Evolutionary conservation across 2,888 invertebrate species (phyloP), one percentile per base, ranked within the genome.

Genomic region (Dasysyrphus albostriatus): DNA sequence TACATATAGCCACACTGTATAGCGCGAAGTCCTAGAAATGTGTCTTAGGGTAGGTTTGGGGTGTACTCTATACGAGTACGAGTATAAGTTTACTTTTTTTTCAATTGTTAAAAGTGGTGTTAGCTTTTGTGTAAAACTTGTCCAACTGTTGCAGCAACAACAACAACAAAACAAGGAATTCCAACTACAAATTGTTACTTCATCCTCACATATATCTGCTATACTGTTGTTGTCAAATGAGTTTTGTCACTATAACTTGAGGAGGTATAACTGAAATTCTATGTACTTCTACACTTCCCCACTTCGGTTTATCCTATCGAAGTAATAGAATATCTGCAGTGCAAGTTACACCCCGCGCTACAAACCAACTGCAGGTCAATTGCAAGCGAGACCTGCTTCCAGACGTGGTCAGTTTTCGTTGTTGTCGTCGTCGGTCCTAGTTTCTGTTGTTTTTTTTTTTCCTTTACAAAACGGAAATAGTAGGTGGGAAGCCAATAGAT

Each of bases 401-500:
- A 87, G 83, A 83, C 87, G 56, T 61, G 59, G 87, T 67, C 82
- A 74, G 54, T 63, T 51, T 73, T 73, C 47, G 63, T 69, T 58
- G 56, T 63, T 16, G 39, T 49, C 24, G 24, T 29, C 49, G 47
- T 65, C 83, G 69, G 67, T 47, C 67, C 34, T 63, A 44, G 49
- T 24, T 65, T 49, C 34, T 24, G 51, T 24, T 16, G 32, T 51
- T 65, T 34, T 49, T 54, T 39, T 32, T 47, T 58, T 42, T 42
- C 12, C 10, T 32, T 19, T 24, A 39, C 12, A 61, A 58, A 78
- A 79, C 75, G 83, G 72, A 87, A 79, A 83, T 76, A 44, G 75
- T 83, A 87, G 87, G 83, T 83, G 87, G 87, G 87, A 87, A 87
- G 87, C 87, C 87, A 87, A 83, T 83, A 79, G 70, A 75, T 79